Base-by-base conservation (phyloP, 2,113 vertebrate genomes). In the Sprattus sprattus region DNA sequence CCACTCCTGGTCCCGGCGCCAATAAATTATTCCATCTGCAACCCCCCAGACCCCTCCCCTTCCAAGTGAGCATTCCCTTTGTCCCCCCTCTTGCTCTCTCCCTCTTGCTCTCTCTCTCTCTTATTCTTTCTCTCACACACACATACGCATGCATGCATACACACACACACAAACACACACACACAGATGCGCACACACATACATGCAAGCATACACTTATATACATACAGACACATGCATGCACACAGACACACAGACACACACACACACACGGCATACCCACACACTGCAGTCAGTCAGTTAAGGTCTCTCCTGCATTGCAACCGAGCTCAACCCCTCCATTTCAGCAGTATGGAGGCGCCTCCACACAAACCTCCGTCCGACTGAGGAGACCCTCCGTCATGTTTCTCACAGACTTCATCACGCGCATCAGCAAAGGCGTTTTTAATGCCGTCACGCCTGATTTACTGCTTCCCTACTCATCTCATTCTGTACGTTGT, bases 1-100 rank as follows among this genome's bases (percentile, higher is more conserved):
- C 25, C n/a, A 71, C 11, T 9, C 64, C 28, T 25, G 6, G 3
- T 71, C 64, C 64, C 64, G 13, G 8, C 64, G 28, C 25, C 64
- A 28, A 25, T 71, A 71, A 71, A 71, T 71, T 71, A 71, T 25
- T 71, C 64, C 64, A 71, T 71, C 64, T 13, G 64, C 64, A 25
- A 28, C 64, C 64, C 64, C 39, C 64, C 57, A 64, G 6, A 4
- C 22, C 57, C 57, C 57, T 64, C 57, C 57, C 57, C 60, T 67
- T 67, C 60, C 25, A 25, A 67, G 6, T 28, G 60, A 67, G 60
- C 60, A 67, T 25, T 67, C 8, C 60, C 64, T 71, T 71, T 71
- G 64, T 71, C 64, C n/a, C 64, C 64, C 3, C 57, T 64, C 5
- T n/a, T 6, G 2, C 22, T n/a, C 57, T 64, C 22, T 6, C 16